Evolutionary conservation across 1,140 invertebrate species (phyloP), one percentile per base, ranked within the genome.

Genomic region (Drosophila tropicalis): DNA sequence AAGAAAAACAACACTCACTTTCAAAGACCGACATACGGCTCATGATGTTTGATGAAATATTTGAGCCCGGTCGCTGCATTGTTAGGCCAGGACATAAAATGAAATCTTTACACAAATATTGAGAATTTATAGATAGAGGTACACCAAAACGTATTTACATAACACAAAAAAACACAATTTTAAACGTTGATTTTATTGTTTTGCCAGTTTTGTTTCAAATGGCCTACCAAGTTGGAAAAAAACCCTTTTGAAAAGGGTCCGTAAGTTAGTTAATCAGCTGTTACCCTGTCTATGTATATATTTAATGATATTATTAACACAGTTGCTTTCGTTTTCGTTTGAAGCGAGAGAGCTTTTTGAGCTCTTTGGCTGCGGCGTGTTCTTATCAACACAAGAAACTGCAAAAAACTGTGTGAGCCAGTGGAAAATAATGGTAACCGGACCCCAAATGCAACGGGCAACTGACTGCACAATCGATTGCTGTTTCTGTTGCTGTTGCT

Each of bases 1-100:
- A 29, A 29, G 13, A 15, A 51, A 22, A 22, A 32, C 29, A 12
- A 39, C 51, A 91, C 89, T 91, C 81, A 91, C 89, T 91, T 82
- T 91, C 89, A 70, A 91, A 91, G 72, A 91, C 66, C 61, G 79
- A 79, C 89, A 91, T 91, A 76, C 89, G 89, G 63, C 67, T 91
- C 89, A 91, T 90, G 72, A 91, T 91, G 73, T 62, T 82, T 6
- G 75, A 70, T 29, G 89, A 85, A 34, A 91, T 91, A 54, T 86
- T 89, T 67, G 87, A 54, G 51, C 67, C 54, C 41, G 89, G 79
- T 22, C 89, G 89, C 70, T 89, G 86, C 89, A 90, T 90, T 72
- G 47, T 78, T 61, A 13, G 25, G 54, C 32, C 62, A 63, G 44
- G 44, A 51, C 44, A 51, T 51, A 47, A 51, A 51, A 51, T 3